phyloP scores from a whole-genome alignment of 2,113 vertebrate species.

The Corythornis madagascariensis region DNA sequence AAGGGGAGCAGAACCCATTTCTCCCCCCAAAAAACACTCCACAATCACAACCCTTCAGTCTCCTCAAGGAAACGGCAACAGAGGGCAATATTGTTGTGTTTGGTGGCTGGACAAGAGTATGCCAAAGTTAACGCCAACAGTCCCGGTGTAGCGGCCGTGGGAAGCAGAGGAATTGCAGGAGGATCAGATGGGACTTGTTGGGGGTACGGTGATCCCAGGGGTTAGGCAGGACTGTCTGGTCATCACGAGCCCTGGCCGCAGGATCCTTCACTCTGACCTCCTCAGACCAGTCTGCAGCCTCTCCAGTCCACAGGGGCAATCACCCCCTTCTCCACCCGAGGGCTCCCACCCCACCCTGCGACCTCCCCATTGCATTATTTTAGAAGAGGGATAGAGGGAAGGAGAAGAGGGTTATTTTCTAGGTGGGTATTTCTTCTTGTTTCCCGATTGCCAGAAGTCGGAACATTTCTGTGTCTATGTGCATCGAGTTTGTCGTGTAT shows the following conservation, averaged over 20 bases:
- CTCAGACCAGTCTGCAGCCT: not conserved
- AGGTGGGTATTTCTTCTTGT: conserved; percentile 28
- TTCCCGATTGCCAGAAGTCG: conserved; percentile 39
- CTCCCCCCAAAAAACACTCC: not conserved
- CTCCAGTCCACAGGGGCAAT: not conserved
- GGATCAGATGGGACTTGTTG: not conserved
- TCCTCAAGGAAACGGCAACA: conserved; percentile 10
- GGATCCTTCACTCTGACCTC: not conserved
- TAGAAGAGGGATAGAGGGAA: not conserved
- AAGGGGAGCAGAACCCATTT: not conserved
- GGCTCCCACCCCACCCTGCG: conserved; percentile 1
- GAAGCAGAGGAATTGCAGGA: not conserved
- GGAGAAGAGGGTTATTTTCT: conserved; percentile 58
- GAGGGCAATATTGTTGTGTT: not conserved
- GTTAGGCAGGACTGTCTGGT: not conserved
- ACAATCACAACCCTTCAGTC: not conserved
- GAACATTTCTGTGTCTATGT: conserved; percentile 65
- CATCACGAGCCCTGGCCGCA: not conserved
- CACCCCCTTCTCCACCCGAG: not conserved
- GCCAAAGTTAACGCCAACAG: not conserved
- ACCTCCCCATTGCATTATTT: conserved; percentile 53
- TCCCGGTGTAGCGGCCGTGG: not conserved
- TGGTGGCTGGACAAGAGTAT: conserved; percentile 31
- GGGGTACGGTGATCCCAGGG: not conserved
- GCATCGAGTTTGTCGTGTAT: conserved; percentile 67